phyloP scores from a whole-genome alignment of 2,797 vertebrate genomes.

The Rachycentron canadum region DNA sequence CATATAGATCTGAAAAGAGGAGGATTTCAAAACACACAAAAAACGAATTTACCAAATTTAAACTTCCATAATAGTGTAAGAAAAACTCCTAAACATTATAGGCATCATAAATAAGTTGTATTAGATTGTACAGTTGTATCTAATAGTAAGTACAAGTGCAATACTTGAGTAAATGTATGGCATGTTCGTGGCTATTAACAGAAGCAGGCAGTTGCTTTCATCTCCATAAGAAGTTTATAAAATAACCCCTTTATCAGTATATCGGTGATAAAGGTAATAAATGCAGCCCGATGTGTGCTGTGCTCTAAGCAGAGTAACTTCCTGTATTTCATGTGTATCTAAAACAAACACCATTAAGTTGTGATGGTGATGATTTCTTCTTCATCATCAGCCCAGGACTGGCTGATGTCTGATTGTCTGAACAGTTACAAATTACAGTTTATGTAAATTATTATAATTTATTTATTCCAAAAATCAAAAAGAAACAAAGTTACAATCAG shows the following conservation, averaged over 20 bases:
- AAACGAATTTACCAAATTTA: no score
- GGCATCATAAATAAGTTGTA: not conserved
- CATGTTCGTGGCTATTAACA: constrained; percentile 11
- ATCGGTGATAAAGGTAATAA: constrained; percentile 21
- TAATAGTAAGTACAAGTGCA: not conserved
- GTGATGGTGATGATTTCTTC: constrained; percentile 12
- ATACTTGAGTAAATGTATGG: no score
- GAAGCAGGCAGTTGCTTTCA: constrained; percentile 24
- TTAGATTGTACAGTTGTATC: not conserved
- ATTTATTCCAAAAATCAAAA: constrained; percentile 25
- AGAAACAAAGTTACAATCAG: constrained; percentile 6
- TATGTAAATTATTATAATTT: constrained; percentile 4
- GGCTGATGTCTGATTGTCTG: not conserved
- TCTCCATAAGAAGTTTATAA: constrained; percentile 24
- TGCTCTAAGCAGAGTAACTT: constrained; percentile 1
- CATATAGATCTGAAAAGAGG: no score
- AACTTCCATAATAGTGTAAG: no score
- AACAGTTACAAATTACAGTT: not conserved
- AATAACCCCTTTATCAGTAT: constrained; percentile 15
- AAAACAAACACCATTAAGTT: constrained; percentile 20
- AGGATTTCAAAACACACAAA: no score
- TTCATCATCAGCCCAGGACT: not conserved
- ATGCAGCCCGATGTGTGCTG: constrained; percentile 2
- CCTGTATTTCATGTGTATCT: constrained; percentile 4
- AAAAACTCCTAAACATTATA: no score